These are phyloP conservation scores for Thripadectes ignobilis DNA, from an alignment of 2,797 vertebrate species.

Conservation along the genomic window DNA sequence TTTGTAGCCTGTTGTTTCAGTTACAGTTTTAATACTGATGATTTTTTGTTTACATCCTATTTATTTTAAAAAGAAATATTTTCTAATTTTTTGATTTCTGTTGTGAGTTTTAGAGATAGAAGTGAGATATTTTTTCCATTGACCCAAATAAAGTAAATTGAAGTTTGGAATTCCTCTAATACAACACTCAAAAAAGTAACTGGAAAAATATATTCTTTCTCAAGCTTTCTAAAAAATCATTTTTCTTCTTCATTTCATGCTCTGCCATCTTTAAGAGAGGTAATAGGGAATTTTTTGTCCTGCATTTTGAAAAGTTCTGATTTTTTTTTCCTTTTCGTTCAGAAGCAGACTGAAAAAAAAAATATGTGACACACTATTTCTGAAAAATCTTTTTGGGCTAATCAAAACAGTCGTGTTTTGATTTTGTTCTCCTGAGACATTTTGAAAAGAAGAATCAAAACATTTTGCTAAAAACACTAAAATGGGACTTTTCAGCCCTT, in stretches of 20 bases:
- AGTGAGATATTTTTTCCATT: not conserved
- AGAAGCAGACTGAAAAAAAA: not conserved
- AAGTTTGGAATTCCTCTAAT: not conserved
- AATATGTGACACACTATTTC: not conserved
- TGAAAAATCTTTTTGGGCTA: not conserved
- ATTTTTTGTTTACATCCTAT: not conserved
- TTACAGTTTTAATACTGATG: not conserved
- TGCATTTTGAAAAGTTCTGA: not conserved
- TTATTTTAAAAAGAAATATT: not conserved
- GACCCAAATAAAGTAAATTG: not conserved
- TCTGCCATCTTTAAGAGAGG: not conserved
- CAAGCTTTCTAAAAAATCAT: not conserved
- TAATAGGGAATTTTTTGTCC: not conserved
- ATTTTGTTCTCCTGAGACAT: not conserved
- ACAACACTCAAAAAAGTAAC: not conserved
- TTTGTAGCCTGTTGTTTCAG: not conserved
- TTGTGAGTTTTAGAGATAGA: not conserved
- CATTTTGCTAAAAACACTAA: not conserved
- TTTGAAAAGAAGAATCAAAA: constrained; percentile 9
- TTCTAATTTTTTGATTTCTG: not conserved
- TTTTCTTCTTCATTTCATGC: not conserved
- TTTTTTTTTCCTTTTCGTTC: not conserved
- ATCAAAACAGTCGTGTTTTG: not conserved
- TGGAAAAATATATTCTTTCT: not conserved
- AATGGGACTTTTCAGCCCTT: not conserved